Evolutionary conservation across 1,140 invertebrate genomes (phyloP), one percentile per base, ranked within the genome.

Genomic region (Epicauta chinensis): DNA sequence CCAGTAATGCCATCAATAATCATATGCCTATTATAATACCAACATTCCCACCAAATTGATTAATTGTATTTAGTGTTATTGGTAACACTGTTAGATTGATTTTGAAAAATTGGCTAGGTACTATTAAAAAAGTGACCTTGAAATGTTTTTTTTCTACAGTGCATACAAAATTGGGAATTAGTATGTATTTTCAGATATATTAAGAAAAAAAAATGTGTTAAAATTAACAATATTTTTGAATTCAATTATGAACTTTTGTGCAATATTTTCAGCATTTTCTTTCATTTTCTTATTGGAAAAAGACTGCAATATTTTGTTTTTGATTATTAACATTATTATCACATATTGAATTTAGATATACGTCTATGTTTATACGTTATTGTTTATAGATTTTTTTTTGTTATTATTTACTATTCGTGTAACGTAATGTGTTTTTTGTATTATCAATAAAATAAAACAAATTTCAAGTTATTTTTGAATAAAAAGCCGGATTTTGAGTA

Each of bases 1-100:
- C 63, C 7, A 64, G 53, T 37, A 65, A 64, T 46, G 54, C 58
- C 37, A 59, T 70, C 37, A 69, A 65, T 54, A 62, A 60, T 29
- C 68, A 70, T 53, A 67, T 70, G 64, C 64, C 67, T 13, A 65
- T 70, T 43, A 66, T 70, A 45, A 70, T 70, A 51, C 68, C 68
- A 13, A 68, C 65, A 13, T 70, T 70, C 58, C 66, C 66, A 54
- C 65, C 68, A 31, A 68, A 67, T 56, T 67, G 61, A 62, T 36
- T 15, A 30, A 31, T 15, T 15, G 3, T 31, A 15, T 39, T 31
- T 29, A 23, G 23, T 23, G 23, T 23, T 23, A 7, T 5, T 23
- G 23, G 7, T 23, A 23, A 23, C 23, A 23, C 23, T 23, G 23
- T 23, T 23, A 23, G 23, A 23, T 47, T 47, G 16, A 34, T 23